Conservation (phyloP, 1,140 invertebrate species). For the Drosophila fuyamai region DNA sequence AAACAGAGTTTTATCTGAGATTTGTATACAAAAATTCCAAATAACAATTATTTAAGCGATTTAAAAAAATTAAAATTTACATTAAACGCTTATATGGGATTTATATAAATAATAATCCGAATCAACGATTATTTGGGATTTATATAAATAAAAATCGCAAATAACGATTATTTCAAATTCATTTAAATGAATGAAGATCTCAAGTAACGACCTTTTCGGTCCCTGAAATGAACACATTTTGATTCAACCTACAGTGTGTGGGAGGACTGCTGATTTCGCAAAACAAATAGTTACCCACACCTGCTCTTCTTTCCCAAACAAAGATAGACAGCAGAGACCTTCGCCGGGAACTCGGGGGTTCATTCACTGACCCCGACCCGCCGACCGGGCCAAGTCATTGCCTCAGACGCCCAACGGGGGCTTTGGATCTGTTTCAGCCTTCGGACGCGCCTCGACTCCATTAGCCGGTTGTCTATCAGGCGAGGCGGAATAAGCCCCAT, state of each 20-base stretch:
- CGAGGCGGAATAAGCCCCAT: conserved; percentile 39
- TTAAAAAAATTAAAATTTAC: too few relatives aligned
- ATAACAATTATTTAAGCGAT: too few relatives aligned
- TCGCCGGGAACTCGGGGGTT: conserved; percentile 15
- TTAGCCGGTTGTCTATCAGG: conserved; percentile 33
- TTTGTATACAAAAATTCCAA: too few relatives aligned
- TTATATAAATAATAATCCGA: too few relatives aligned
- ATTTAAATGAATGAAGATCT: too few relatives aligned
- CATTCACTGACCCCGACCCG: conserved; percentile 56
- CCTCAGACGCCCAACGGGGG: conserved; percentile 43
- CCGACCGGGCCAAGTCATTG: conserved; percentile 31
- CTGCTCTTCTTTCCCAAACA: conserved; percentile 1
- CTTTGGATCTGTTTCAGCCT: conserved; percentile 42
- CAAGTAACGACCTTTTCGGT: too few relatives aligned
- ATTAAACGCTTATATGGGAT: too few relatives aligned
- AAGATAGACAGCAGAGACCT: conserved; percentile 14
- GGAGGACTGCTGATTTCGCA: not conserved
- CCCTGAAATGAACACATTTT: too few relatives aligned
- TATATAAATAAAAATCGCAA: too few relatives aligned
- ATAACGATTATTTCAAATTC: too few relatives aligned
- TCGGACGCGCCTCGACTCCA: conserved; percentile 36
- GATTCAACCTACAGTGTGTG: not conserved
- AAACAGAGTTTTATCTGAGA: too few relatives aligned
- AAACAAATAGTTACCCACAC: conserved; percentile 2
- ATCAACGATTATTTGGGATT: too few relatives aligned